Conservation (phyloP, 2,113 vertebrate genomes). For the Aptenodytes forsteri region DNA sequence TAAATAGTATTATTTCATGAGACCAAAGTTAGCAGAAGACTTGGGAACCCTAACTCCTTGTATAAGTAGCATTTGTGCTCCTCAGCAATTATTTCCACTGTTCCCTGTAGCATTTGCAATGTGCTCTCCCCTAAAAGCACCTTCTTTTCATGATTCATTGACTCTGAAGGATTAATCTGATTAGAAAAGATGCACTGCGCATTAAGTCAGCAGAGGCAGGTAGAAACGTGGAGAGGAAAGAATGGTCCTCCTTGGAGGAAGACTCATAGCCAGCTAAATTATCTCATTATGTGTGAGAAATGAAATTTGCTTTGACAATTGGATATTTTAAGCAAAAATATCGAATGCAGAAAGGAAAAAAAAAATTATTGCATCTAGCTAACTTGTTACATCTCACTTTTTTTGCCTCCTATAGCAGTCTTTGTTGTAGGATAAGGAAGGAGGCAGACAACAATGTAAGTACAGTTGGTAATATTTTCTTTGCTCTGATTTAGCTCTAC, state of each 20-base stretch:
- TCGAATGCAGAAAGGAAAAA: background rate
- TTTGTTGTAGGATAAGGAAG: background rate
- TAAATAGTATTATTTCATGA: background rate
- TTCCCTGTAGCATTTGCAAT: background rate
- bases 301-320: background rate
- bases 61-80: background rate
- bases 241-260: background rate
- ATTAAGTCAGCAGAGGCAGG: background rate
- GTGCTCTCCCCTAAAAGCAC: background rate
- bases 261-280: background rate
- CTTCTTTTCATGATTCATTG: background rate
- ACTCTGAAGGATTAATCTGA: background rate
- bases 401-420: background rate
- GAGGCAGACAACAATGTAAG: background rate
- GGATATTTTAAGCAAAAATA: background rate
- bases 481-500: background rate
- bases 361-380: background rate
- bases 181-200: background rate
- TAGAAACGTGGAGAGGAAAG: background rate
- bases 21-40: background rate
- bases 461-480: background rate
- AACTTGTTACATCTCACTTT: background rate
- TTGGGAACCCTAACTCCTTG: background rate
- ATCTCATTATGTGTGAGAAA: background rate
- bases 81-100: background rate